A percentile compares a stretch with the other conserved stretches of the same genome.
Conservation (phyloP, 2,113 vertebrate genomes). For the Neofelis nebulosa region DNA sequence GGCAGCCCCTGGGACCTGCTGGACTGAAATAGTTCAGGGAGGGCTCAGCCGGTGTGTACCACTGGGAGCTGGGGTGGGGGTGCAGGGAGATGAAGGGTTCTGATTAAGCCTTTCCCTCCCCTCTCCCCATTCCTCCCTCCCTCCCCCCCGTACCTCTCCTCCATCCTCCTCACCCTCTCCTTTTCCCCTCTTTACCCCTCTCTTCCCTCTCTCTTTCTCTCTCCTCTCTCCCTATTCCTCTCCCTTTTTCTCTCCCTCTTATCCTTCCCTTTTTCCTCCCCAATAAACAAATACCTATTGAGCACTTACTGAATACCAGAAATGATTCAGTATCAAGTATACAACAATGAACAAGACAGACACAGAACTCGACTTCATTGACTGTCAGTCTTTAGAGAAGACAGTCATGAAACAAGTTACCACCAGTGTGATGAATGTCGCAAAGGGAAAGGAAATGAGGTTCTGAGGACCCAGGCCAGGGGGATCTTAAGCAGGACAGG, state of each 20-base stretch:
- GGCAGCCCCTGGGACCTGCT: neutral
- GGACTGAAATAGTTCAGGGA: neutral
- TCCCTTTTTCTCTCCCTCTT: neutral
- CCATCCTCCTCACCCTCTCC: neutral
- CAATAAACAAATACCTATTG: neutral
- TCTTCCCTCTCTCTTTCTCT: neutral
- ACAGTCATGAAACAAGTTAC: neutral
- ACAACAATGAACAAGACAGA: neutral
- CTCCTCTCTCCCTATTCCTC: neutral
- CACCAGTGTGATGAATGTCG: neutral
- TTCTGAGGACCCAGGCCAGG: neutral
- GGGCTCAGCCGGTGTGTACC: neutral
- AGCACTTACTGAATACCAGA: neutral
- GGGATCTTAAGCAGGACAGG: neutral
- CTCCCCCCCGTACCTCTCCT: neutral
- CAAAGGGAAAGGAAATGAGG: neutral
- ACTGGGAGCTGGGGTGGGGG: neutral
- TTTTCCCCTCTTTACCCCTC: too few species aligned
- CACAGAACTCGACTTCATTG: neutral
- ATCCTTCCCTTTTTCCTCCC: neutral
- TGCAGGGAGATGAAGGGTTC: neutral
- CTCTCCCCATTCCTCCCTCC: neutral
- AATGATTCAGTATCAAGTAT: neutral
- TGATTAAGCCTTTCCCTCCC: neutral
- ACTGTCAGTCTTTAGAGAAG: neutral